Conservation (phyloP, 2,797 vertebrate species). For the Peromyscus melanophrys region DNA sequence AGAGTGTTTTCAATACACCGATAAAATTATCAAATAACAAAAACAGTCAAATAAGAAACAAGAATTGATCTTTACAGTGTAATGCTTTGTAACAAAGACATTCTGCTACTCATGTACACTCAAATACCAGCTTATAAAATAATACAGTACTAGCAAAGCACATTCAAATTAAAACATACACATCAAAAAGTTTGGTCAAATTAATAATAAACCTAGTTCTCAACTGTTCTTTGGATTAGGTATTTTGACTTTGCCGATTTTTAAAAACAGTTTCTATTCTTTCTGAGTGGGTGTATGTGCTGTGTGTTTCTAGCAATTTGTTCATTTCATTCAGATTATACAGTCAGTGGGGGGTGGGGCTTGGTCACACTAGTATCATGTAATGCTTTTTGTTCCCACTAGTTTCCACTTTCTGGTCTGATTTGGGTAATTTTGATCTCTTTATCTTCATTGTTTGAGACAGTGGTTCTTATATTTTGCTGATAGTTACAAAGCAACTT, state of each 20-base stretch:
- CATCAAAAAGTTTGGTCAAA: neutral
- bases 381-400: neutral
- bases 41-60: neutral
- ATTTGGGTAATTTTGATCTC: neutral
- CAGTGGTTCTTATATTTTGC: neutral
- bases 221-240: neutral
- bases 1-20: neutral
- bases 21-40: neutral
- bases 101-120: neutral
- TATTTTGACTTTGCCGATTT: neutral
- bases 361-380: neutral
- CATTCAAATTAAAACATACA: neutral
- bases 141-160: neutral
- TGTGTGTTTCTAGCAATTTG: neutral
- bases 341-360: too few species aligned
- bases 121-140: neutral
- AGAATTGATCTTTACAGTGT: neutral
- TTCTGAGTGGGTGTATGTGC: neutral
- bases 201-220: neutral
- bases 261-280: neutral
- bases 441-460: neutral
- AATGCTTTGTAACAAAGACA: neutral
- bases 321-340: neutral
- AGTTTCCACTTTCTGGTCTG: neutral
- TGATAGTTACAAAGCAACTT: neutral